Conservation (phyloP, 2,888 invertebrate genomes). For the Gandaritis pyraliata region DNA sequence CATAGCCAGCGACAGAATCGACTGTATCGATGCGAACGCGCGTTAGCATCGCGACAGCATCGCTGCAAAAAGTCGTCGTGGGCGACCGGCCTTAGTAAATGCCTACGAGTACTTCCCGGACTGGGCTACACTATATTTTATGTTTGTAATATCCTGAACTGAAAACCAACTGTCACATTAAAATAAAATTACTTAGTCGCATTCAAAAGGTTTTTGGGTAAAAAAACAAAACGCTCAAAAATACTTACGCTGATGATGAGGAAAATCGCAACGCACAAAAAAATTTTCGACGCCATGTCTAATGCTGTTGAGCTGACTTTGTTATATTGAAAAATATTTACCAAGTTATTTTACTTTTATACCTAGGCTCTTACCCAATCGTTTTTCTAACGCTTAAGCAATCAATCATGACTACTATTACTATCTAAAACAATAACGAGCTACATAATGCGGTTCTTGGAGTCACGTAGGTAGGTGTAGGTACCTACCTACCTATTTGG, state of each 20-base stretch:
- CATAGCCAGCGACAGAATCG: no score
- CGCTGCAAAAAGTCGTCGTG: no score
- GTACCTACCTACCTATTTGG: no score
- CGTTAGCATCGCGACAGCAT: no score
- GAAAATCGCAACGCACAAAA: slow-evolving; percentile 37
- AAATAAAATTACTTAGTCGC: no score
- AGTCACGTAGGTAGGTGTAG: slow-evolving; percentile 2
- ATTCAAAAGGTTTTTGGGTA: no score
- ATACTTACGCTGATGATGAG: slow-evolving; percentile 37
- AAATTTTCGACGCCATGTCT: slow-evolving; percentile 37
- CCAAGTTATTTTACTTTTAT: slow-evolving; percentile 28
- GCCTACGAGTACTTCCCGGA: no score
- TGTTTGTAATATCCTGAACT: no score
- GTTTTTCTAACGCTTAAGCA: slow-evolving; percentile 19
- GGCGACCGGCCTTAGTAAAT: no score
- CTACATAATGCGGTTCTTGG: slow-evolving; percentile 1
- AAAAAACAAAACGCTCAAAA: not conserved
- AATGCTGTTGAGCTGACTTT: slow-evolving; percentile 2
- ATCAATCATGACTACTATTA: slow-evolving; percentile 30
- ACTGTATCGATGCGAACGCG: no score
- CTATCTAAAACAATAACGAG: not conserved
- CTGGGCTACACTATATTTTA: no score
- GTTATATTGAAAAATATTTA: slow-evolving; percentile 15
- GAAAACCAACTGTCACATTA: no score
- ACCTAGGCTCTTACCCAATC: slow-evolving; percentile 31